Conservation (phyloP, 2,113 vertebrate genomes). For the Malurus melanocephalus region DNA sequence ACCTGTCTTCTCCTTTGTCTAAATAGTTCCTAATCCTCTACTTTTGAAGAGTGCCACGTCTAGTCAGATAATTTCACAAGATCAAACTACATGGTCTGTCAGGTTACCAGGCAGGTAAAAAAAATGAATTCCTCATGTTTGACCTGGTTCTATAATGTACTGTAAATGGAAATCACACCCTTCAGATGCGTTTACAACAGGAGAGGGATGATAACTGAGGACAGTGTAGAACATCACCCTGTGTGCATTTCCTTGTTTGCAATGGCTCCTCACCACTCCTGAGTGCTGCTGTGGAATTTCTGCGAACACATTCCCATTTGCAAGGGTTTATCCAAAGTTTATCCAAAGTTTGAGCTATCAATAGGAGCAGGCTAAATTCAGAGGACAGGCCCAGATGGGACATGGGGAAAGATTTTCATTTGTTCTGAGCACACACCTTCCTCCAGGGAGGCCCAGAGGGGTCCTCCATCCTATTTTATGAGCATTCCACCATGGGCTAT, state of each 20-base stretch:
- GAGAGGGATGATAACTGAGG: conserved; percentile 31
- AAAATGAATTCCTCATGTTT: conserved; percentile 45
- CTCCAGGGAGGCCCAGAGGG: not conserved
- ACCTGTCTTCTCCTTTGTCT: conserved; percentile 1
- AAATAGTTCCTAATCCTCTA: not conserved
- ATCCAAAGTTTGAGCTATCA: not conserved
- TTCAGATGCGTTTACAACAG: conserved; percentile 45
- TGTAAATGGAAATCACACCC: not conserved
- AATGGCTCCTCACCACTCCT: not conserved
- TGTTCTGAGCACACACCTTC: not conserved
- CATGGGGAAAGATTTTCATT: rapidly evolving
- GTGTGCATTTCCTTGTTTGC: not conserved
- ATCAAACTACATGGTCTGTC: conserved; percentile 18
- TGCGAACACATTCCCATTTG: not conserved
- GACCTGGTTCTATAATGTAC: conserved; percentile 52
- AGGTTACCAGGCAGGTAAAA: conserved; percentile 36
- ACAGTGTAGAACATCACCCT: not conserved
- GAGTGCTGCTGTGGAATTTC: not conserved
- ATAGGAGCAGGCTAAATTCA: not conserved
- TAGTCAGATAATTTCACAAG: conserved; percentile 8
- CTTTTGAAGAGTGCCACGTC: not conserved
- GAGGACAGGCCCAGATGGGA: not conserved
- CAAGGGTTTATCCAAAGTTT: not conserved
- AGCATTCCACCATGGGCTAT: not conserved
- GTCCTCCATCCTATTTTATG: not conserved